These are phyloP conservation scores for Tautogolabrus adspersus DNA, from an alignment of 2,113 vertebrate genomes.

Conservation along the genomic window DNA sequence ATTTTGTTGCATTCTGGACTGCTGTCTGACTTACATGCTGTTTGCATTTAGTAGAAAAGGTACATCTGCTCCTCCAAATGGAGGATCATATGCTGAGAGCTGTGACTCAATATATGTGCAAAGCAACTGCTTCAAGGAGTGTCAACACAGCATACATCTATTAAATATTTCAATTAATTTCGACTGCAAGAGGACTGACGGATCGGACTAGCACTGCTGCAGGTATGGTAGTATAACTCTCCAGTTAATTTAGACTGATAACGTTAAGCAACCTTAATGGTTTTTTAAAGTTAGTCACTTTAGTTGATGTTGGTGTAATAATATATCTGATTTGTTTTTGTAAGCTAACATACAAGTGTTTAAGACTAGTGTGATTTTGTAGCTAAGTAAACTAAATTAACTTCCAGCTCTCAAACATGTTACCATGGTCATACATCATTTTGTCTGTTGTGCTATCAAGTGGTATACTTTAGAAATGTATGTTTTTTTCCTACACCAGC, in stretches of 20 bases:
- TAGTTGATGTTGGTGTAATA: background rate
- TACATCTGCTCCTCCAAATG: background rate
- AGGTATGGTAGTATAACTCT: conserved; percentile 22
- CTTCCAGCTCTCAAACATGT: no score
- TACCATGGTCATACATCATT: background rate
- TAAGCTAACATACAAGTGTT: background rate
- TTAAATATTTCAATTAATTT: conserved; percentile 4
- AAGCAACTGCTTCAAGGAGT: background rate
- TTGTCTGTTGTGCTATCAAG: background rate
- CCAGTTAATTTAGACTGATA: background rate
- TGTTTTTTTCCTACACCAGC: background rate
- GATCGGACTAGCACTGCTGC: background rate
- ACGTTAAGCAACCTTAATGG: background rate
- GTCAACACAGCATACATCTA: background rate
- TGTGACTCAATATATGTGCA: background rate
- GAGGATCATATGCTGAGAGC: background rate
- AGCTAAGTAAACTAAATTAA: no score
- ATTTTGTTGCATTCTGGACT: background rate
- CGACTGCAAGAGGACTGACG: background rate
- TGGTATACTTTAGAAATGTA: background rate
- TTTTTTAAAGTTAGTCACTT: background rate
- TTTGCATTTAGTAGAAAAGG: background rate
- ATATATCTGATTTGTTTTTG: background rate
- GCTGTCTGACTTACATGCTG: background rate
- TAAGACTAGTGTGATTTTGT: background rate